phyloP scores from a whole-genome alignment of 2,888 invertebrate species.

The Cephonodes hylas region DNA sequence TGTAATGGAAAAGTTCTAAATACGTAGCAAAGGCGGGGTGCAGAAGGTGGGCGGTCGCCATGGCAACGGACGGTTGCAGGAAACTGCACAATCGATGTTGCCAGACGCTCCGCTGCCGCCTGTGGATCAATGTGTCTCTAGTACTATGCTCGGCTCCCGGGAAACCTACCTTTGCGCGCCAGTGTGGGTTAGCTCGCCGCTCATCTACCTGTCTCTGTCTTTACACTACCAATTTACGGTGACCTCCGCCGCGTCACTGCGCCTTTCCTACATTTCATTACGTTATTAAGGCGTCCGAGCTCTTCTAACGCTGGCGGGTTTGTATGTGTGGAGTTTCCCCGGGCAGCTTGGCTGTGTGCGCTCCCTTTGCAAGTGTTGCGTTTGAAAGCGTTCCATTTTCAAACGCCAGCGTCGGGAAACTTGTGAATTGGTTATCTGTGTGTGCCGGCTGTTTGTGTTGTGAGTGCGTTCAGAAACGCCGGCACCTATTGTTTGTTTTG shows the following conservation, averaged over 20 bases:
- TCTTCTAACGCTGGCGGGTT: constrained; percentile 36
- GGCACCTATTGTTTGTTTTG: constrained; percentile 71
- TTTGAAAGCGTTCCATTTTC: constrained; percentile 63
- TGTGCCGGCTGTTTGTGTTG: constrained; percentile 48
- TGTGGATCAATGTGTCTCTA: constrained; percentile 81
- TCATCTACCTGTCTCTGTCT: constrained; percentile 42
- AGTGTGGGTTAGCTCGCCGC: constrained; percentile 46
- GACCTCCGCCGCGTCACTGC: constrained; percentile 39
- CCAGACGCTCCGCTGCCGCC: constrained; percentile 65
- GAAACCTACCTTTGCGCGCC: constrained; percentile 54
- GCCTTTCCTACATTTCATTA: not conserved
- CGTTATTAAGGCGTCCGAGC: constrained; percentile 38
- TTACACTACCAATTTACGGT: constrained; percentile 32
- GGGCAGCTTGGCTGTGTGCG: constrained; percentile 54
- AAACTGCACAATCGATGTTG: constrained; percentile 81
- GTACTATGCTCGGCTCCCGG: constrained; percentile 78
- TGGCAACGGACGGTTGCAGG: constrained; percentile 73
- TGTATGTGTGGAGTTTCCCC: constrained; percentile 63
- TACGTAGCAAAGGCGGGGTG: constrained; percentile 54
- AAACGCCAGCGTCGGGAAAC: constrained; percentile 56
- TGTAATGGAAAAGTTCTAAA: constrained; percentile 56
- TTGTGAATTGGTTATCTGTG: constrained; percentile 75
- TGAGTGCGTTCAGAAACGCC: constrained; percentile 55
- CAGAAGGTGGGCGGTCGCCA: constrained; percentile 68
- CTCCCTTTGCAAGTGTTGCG: constrained; percentile 52